Base-by-base conservation (phyloP, 2,113 vertebrate species). In the Probosciger aterrimus region DNA sequence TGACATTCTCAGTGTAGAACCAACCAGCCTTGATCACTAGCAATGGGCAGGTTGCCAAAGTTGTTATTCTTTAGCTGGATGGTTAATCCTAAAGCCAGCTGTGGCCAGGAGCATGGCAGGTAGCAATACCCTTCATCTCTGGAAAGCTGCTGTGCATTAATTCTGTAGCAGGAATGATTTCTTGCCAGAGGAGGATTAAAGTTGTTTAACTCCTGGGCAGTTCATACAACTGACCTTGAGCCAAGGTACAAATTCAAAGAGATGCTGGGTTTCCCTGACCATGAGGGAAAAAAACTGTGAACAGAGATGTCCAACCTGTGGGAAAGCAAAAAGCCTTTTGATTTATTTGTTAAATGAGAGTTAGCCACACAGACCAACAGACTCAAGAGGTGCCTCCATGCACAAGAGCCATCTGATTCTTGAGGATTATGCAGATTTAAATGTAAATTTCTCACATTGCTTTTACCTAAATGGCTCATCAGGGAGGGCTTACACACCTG, bases 391-490 rank as follows among this genome's bases (percentile, higher is more conserved):
- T 84, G 35, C 60, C 39, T 89, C 62, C 0, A 1, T 39, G 55
- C 44, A 65, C 62, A 93, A 84, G 37, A 93, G 62, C 86, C 81
- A 44, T 87, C 39, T 92, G 93, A 96, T 92, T 94, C 86, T 83
- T 84, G 76, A 95, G 76, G 84, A 77, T 95, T 96, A 87, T 31
- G 4, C 69, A 79, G 75, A 88, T 91, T 92, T 86, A 79, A 93
- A 88, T 96, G 89, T 93, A 92, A 95, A 93, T 86, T 82, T 86
- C 69, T 95, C 89, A 65, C 81, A 88, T 97, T 95, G 55, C 95
- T 93, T 94, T 97, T 97, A 67, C 73, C 59, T 84, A 78, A 90
- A 90, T 92, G 91, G 64, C 69, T 95, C 87, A 96, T 89, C 67
- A 70, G 88, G 89, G 94, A 91, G 37, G 90, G 65, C 87, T 93